Base-by-base conservation (phyloP, 2,888 invertebrate genomes). In the Diabrotica balteata region DNA sequence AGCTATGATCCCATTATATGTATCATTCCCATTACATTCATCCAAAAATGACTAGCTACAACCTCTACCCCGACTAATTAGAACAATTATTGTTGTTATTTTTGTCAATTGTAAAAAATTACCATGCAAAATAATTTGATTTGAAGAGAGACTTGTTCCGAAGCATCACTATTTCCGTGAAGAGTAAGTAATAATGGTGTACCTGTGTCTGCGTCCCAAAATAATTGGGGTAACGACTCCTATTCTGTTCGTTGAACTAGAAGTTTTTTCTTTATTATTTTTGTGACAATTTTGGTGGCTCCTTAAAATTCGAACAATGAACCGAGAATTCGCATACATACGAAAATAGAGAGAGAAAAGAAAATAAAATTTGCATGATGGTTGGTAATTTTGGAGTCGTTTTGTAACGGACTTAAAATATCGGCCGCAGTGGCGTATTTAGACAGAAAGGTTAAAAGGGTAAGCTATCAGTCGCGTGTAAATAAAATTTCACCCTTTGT, bases 171-270 rank as follows among this genome's bases (percentile, higher is more conserved):
- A 32, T 32, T 32, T 32, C 32, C 32, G 32, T 2, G 32, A 32
- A 32, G 32, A 32, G 32, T 32, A 32, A 32, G 32, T 32, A 32
- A 32, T 32, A 32, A 32, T 32, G 47, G 47, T 47, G 10, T 11
- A 55, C 55, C 44, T 45, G 55, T 44, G 11, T n/a, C 17, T 45
- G 45, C 45, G 32, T 64, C 71, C 69, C 59, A 73, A 75, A 75
- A 75, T 73, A 74, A 72, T 73, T 73, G 72, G 74, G 67, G 68
- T 75, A 75, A 74, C 69, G 75, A 73, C 75, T 73, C 65, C 71
- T 70, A 69, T 73, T 75, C 74, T 75, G 75, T 75, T 71, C 75
- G 73, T 74, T 75, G 75, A 75, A 75, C 75, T 75, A 75, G 59
- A 65, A 58, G 70, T 71, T 77, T 75, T 32, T 75, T 73, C 65